Evolutionary conservation across 2,888 invertebrate species (phyloP).

Genomic region (Xylocampa areola): DNA sequence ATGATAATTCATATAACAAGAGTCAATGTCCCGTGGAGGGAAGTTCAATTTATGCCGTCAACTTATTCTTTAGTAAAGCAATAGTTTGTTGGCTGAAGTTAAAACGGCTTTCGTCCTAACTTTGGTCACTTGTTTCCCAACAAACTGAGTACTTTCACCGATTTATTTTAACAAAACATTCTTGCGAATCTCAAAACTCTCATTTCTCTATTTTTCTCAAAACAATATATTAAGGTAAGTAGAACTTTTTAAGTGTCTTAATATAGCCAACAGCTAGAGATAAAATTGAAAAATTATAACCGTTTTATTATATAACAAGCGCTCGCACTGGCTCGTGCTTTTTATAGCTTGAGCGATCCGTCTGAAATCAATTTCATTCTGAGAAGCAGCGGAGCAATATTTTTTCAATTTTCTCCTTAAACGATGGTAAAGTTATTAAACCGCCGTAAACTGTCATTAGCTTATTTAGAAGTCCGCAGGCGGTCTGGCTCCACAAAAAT

Average conservation of each 20-base stretch:
- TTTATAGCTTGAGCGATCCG: constrained; percentile 16
- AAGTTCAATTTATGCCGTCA: constrained; percentile 21
- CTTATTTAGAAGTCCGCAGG: constrained; percentile 46
- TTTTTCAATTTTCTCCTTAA: constrained; percentile 32
- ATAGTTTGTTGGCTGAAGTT: constrained; percentile 46
- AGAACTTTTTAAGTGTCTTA: constrained; percentile 29
- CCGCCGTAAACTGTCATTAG: constrained; percentile 44
- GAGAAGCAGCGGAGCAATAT: constrained; percentile 13
- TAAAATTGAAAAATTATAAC: constrained; percentile 36
- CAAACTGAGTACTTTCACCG: constrained; percentile 32
- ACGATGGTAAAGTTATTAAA: constrained; percentile 41
- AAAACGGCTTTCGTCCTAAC: constrained; percentile 34
- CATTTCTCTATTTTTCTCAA: constrained; percentile 18
- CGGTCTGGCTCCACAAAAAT: constrained; percentile 42
- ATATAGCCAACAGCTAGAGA: constrained; percentile 9
- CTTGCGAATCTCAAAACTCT: constrained; percentile 26
- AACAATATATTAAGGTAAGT: constrained; percentile 15
- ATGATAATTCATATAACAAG: background rate
- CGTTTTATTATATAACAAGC: constrained; percentile 30
- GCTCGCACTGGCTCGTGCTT: constrained; percentile 13
- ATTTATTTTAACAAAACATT: constrained; percentile 49
- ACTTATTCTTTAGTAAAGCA: constrained; percentile 29
- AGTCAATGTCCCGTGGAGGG: constrained; percentile 10
- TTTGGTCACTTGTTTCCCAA: constrained; percentile 41
- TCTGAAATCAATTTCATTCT: constrained; percentile 30